Evolutionary conservation across 2,888 invertebrate species (phyloP), one percentile per base, ranked within the genome.

Genomic region (Calephelis perditalis): DNA sequence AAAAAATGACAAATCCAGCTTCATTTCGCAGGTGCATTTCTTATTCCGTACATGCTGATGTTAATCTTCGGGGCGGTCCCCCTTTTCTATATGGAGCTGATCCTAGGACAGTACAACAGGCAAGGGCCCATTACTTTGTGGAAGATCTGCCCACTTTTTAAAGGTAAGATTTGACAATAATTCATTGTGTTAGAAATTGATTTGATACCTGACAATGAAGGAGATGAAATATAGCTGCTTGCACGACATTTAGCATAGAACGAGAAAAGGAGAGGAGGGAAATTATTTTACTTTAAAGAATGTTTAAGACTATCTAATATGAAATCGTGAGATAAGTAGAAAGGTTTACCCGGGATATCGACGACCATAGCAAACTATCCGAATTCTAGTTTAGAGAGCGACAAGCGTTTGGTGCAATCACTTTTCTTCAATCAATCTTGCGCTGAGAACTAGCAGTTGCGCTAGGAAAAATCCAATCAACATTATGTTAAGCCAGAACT

Each of bases 61-160:
- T 81, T 95, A 77, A 84, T 95, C 8, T 94, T 95, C 70, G 95
- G 95, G 56, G 95, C 95, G 1, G 92, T 95, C 6, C 95, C 95
- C 0, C 86, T 95, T 59, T 95, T 95, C 84, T 95, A 95, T 81
- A 95, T 95, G 95, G 95, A 95, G 80, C 86, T 95, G 61, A 94
- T 95, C 59, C 86, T 95, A 49, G 95, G 95, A 1, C 95, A 95
- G 79, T 95, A 94, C 82, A 94, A 95, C 79, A 86, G 95, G 62
- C 94, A 94, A 78, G 95, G 95, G 35, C 95, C 95, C 26, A 94
- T 95, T 67, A 94, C 94, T 43, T 81, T 96, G n/a, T 96, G 96
- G 96, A 94, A 94, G 75, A 95, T 96, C 75, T 95, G 95, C 72
- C 96, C 96, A 0, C 82, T 96, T 45, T 96, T 96, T 74, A 96